Conservation (phyloP, 1,140 invertebrate species). For the Panagrolaimus sp. region DNA sequence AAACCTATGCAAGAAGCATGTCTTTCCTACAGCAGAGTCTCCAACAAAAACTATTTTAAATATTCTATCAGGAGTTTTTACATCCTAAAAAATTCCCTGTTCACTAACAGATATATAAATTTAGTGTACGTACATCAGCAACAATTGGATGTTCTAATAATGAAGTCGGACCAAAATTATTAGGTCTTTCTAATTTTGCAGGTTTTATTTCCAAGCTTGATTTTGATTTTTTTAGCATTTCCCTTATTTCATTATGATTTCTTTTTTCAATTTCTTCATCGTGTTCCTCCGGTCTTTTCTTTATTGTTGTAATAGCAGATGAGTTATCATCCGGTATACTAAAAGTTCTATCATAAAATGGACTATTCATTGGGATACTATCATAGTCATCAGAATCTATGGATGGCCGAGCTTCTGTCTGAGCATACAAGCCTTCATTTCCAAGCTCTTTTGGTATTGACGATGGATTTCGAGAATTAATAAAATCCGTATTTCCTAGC, state of each 20-base stretch:
- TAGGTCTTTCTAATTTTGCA: not conserved
- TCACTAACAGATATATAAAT: not conserved
- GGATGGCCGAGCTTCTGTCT: not conserved
- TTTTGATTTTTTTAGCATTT: not conserved
- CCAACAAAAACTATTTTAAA: conserved; percentile 67
- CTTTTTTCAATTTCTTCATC: conserved; percentile 1
- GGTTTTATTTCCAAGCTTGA: not conserved
- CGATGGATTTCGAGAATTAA: not conserved
- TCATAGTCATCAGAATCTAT: not conserved
- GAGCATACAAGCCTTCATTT: too few relatives aligned
- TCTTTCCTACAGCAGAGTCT: conserved; percentile 66
- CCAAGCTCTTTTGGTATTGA: not conserved
- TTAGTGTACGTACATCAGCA: too few relatives aligned
- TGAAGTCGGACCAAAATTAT: conserved; percentile 3
- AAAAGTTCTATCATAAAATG: not conserved
- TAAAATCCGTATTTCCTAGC: not conserved
- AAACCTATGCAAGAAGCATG: conserved; percentile 63
- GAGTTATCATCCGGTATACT: not conserved
- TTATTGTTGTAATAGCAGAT: not conserved
- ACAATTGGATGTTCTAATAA: not conserved
- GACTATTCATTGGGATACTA: conserved; percentile 2
- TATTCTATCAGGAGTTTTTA: conserved; percentile 59
- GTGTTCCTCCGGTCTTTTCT: not conserved
- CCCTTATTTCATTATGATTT: conserved; percentile 4
- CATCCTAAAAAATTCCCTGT: conserved; percentile 35